Percentiles rank a stretch among this genome's conserved stretches.
phyloP scores from a whole-genome alignment of 2,797 vertebrate genomes.

The Characodon lateralis region DNA sequence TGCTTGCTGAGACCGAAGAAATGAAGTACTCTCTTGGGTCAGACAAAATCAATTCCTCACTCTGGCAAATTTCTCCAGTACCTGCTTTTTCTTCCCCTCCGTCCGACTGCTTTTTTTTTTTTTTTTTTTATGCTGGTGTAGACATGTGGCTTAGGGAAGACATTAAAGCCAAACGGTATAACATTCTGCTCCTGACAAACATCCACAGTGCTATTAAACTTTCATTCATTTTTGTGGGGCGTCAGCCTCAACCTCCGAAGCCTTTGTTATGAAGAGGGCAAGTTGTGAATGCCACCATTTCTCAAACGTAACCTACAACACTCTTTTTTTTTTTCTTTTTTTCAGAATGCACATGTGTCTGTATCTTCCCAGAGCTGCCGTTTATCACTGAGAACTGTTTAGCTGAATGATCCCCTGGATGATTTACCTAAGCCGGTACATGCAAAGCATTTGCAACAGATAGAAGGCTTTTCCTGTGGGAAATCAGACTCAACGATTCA shows the following conservation, averaged over 20 bases:
- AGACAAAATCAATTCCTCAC: conserved; percentile 83
- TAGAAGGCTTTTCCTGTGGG: conserved; percentile 69
- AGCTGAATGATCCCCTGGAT: conserved; percentile 74
- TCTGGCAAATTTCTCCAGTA: conserved; percentile 71
- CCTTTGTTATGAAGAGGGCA: conserved; percentile 71
- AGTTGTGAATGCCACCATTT: conserved; percentile 59
- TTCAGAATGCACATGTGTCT: conserved; percentile 59
- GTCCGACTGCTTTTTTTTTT: conserved; percentile 48
- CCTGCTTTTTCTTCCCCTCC: conserved; percentile 31
- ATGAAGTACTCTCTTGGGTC: conserved; percentile 80
- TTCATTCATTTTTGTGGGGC: conserved; percentile 72
- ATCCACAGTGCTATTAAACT: conserved; percentile 69
- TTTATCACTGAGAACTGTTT: conserved; percentile 75
- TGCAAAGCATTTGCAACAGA: conserved; percentile 71
- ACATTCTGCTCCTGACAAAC: conserved; percentile 76
- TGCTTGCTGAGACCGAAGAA: conserved; percentile 69
- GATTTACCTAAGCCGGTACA: conserved; percentile 66
- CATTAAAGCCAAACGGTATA: conserved; percentile 71
- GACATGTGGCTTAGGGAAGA: conserved; percentile 70
- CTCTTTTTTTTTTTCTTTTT: conserved; percentile 2
- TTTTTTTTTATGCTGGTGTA: conserved; percentile 79
- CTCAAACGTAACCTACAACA: conserved; percentile 54
- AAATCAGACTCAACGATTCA: conserved; percentile 76
- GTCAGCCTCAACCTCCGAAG: conserved; percentile 71
- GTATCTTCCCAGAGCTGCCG: conserved; percentile 59